Conservation (phyloP, 2,113 vertebrate species). For the Catharus minimus region DNA sequence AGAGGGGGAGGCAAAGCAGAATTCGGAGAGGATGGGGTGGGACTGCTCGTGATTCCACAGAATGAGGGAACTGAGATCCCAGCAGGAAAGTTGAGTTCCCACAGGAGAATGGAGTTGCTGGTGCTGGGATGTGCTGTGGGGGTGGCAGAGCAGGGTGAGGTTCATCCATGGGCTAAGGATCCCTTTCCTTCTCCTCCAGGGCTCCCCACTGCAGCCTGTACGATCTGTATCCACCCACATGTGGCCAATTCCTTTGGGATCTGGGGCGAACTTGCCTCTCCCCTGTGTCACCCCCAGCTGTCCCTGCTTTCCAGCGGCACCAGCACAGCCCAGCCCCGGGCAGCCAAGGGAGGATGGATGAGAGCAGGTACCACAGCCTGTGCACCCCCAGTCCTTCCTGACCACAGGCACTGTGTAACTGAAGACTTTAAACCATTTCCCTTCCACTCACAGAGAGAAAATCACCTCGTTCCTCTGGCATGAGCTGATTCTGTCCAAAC, state of each 20-base stretch:
- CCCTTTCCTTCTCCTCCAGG: neutral
- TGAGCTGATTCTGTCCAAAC: neutral
- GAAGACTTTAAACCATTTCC: neutral
- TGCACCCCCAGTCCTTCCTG: neutral
- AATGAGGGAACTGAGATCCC: neutral
- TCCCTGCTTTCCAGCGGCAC: neutral
- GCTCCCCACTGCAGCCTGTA: fast-evolving
- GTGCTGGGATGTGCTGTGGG: neutral
- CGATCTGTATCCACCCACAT: fast-evolving
- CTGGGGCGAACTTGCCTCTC: neutral
- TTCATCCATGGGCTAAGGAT: fast-evolving
- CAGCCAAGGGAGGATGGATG: neutral
- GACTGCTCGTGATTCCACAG: fast-evolving
- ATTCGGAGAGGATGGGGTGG: neutral
- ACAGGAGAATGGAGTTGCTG: neutral
- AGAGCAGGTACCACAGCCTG: neutral
- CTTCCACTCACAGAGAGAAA: neutral
- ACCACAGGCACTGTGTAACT: neutral
- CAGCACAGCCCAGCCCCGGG: neutral
- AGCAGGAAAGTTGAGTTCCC: neutral
- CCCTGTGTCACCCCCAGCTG: neutral
- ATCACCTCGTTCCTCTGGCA: neutral
- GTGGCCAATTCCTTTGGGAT: neutral
- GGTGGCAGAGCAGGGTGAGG: fast-evolving
- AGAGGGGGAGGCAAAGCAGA: neutral